Base-by-base conservation (phyloP, 2,113 vertebrate species). In the Megalops atlanticus region DNA sequence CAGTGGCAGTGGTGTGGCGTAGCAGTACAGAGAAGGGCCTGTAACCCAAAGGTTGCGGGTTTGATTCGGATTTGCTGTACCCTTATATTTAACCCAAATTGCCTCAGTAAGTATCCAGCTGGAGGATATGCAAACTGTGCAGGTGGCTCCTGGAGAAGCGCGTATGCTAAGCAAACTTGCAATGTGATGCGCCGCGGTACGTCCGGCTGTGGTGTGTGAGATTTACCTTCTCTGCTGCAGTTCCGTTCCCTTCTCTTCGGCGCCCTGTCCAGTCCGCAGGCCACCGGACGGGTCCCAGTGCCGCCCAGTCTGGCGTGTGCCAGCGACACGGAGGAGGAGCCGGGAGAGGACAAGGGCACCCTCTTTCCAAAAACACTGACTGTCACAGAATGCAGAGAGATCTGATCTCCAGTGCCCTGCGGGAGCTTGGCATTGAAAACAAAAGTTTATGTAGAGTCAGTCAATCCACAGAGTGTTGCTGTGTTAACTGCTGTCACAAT, bases 181-280 rank as follows among this genome's bases (percentile, higher is more conserved):
- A 54, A 71, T 16, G 31, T 71, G 27, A 71, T 14, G 69, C 27
- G 49, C 18, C 8, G 1, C 27, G 18, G 76, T 18, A 10, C 6
- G 10, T 45, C 38, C 14, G n/a, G 5, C 64, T 45, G 31, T 33
- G 18, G 31, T 16, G 12, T 49, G 5, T 16, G 1, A 10, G 12
- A 12, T 49, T 12, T 2, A 49, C 6, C 12, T 68, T 74, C 78
- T 31, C 33, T 11, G n/a, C 49, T 87, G 47, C 85, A 98, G 97
- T 92, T 97, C 81, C 94, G 91, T 77, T 95, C 92, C 41, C 87
- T 97, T 2, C 95, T 99, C 82, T 99, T 97, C 76, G 94, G 93
- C 83, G 96, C 95, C 0, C 38, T 96, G 87, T 95, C 91, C n/a
- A 75, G 81, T 49, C 77, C 89, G 68, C 81, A 87, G 78, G 86